Percentiles rank a stretch among this genome's conserved stretches.
These are phyloP conservation scores for Ephialtes manifestator DNA, from an alignment of 2,888 invertebrate genomes.

Conservation along the genomic window DNA sequence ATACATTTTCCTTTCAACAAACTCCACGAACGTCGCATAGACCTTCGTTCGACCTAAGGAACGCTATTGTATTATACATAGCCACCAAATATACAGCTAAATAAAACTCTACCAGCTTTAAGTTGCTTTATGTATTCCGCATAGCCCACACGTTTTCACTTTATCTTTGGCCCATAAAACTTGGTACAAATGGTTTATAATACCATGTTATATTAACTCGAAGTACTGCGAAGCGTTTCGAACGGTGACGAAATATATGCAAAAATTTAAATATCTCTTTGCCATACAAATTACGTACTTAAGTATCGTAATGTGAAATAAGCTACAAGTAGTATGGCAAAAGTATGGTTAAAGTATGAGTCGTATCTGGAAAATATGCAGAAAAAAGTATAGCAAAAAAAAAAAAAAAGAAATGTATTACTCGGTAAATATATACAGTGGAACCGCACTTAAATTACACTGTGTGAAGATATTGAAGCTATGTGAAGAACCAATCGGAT, in stretches of 20 bases:
- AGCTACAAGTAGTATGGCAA: neutral
- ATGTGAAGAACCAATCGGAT: too few species aligned
- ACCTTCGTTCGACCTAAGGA: conserved; percentile 22
- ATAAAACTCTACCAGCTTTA: conserved; percentile 46
- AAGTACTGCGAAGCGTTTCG: neutral
- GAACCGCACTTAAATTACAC: neutral
- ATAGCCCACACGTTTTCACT: conserved; percentile 32
- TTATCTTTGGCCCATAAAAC: conserved; percentile 42
- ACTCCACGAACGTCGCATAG: conserved; percentile 9
- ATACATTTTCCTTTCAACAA: conserved; percentile 27
- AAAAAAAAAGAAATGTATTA: neutral
- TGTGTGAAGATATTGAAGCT: too few species aligned
- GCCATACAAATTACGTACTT: conserved; percentile 11
- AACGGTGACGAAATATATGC: conserved; percentile 12
- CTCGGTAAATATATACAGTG: neutral
- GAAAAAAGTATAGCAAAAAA: neutral
- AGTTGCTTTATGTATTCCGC: conserved; percentile 52
- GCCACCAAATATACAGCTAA: conserved; percentile 41
- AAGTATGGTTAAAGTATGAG: neutral
- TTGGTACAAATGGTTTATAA: conserved; percentile 24
- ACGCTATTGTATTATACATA: neutral
- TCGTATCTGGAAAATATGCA: conserved; percentile 2
- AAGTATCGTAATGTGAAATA: neutral
- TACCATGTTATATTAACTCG: conserved; percentile 26
- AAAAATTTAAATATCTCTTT: conserved; percentile 17